Conservation (phyloP, 2,113 vertebrate species). For the Opisthocomus hoazin region DNA sequence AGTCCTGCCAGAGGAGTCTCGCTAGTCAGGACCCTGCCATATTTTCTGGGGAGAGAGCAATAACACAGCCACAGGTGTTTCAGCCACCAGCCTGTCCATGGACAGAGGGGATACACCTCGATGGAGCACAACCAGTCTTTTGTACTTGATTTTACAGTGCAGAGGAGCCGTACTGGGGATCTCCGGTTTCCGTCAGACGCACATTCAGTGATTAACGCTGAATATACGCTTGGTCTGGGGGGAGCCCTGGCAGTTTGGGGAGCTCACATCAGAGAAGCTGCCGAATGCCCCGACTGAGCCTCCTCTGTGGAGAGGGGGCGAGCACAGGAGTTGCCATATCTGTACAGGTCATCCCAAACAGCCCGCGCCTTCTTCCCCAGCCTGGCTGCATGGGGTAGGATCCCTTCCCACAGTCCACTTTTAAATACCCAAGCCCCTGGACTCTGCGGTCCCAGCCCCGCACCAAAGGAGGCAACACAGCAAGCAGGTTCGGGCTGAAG, state of each 20-base stretch:
- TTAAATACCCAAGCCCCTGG: neutral
- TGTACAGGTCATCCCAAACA: neutral
- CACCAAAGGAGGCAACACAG: neutral
- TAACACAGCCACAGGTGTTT: accelerated
- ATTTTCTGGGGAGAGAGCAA: neutral
- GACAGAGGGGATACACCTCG: no score
- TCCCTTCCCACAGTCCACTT: neutral
- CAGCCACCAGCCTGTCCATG: neutral
- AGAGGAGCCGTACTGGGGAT: neutral
- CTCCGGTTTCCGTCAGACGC: accelerated
- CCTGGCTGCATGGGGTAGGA: neutral
- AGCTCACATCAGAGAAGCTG: neutral
- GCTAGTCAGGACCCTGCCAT: neutral
- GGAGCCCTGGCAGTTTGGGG: no score
- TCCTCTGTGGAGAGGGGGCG: no score
- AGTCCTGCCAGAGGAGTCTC: neutral
- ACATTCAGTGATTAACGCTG: accelerated
- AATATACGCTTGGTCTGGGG: no score
- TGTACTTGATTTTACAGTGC: neutral
- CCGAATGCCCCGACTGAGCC: accelerated
- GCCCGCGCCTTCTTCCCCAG: no score
- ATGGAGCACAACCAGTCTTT: neutral
- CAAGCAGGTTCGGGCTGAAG: accelerated
- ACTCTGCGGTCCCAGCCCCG: neutral
- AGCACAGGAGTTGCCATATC: neutral